Evolutionary conservation across 2,888 invertebrate genomes (phyloP).

Genomic region (Sphaerophoria taeniata): DNA sequence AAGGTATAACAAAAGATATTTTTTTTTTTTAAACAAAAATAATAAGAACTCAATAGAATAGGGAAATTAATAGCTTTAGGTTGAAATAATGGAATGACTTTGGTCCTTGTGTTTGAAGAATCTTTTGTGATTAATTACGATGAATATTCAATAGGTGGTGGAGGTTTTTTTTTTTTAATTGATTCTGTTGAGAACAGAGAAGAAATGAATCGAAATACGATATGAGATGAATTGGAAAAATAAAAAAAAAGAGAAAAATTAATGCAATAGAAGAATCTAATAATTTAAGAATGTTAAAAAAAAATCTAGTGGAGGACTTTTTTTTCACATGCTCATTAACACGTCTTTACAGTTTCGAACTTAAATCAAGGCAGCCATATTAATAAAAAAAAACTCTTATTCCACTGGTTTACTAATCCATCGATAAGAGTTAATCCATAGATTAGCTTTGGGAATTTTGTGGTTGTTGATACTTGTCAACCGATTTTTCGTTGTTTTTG

Average conservation of each 20-base stretch:
- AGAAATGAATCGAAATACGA: neutral
- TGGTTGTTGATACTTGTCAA: no score
- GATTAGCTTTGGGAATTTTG: no score
- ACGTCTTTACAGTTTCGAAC: no score
- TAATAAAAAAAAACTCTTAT: no score
- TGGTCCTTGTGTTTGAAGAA: neutral
- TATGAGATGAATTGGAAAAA: neutral
- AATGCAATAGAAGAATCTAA: neutral
- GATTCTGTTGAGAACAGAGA: neutral
- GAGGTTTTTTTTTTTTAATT: neutral
- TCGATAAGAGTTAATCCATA: no score
- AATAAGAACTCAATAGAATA: constrained; percentile 8
- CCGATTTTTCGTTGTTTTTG: no score
- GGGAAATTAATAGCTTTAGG: constrained; percentile 9
- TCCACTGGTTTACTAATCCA: no score
- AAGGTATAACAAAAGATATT: constrained; percentile 15
- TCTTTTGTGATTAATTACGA: constrained; percentile 35
- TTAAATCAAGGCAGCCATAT: no score
- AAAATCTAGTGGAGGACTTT: neutral
- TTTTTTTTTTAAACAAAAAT: constrained; percentile 18
- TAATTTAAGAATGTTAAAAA: neutral
- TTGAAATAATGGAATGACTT: neutral
- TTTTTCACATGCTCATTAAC: no score
- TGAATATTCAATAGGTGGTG: neutral
- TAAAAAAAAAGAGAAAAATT: neutral